Percentiles rank a stretch among this genome's conserved stretches.
Conservation (phyloP, 2,113 vertebrate species). For the Macroglossus sobrinus region DNA sequence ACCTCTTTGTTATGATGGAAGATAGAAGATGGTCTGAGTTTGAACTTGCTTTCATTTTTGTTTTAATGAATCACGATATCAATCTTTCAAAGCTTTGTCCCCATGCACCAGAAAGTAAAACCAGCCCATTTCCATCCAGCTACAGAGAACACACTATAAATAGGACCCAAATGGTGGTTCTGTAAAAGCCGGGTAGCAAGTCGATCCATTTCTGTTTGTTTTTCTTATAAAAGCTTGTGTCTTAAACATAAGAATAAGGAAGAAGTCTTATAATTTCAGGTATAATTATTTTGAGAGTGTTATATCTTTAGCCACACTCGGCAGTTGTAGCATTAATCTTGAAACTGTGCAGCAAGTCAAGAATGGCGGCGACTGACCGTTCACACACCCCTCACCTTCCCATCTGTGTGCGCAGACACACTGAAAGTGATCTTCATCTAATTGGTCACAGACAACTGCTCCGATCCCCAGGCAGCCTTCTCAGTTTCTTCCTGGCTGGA, state of each 20-base stretch:
- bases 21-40: neutral
- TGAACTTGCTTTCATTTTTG: conserved; percentile 32
- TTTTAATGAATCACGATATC: neutral
- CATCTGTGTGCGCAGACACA: conserved; percentile 29
- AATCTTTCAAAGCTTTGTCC: neutral
- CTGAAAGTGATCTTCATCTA: neutral
- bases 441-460: conserved; percentile 50
- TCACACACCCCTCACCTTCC: conserved; percentile 53
- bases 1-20: neutral
- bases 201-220: neutral
- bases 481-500: neutral
- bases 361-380: conserved; percentile 44
- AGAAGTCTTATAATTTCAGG: neutral
- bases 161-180: neutral
- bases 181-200: neutral
- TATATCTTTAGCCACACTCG: conserved; percentile 5
- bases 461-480: conserved; percentile 37
- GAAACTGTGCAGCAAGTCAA: neutral
- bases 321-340: neutral
- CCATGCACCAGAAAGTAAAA: conserved; percentile 1
- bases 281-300: neutral
- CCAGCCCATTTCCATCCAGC: neutral
- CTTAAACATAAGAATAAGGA: neutral
- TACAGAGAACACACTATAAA: conserved; percentile 13
- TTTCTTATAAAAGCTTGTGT: neutral